Evolutionary conservation across 2,113 vertebrate species (phyloP).

Genomic region (Seriola dumerili): DNA sequence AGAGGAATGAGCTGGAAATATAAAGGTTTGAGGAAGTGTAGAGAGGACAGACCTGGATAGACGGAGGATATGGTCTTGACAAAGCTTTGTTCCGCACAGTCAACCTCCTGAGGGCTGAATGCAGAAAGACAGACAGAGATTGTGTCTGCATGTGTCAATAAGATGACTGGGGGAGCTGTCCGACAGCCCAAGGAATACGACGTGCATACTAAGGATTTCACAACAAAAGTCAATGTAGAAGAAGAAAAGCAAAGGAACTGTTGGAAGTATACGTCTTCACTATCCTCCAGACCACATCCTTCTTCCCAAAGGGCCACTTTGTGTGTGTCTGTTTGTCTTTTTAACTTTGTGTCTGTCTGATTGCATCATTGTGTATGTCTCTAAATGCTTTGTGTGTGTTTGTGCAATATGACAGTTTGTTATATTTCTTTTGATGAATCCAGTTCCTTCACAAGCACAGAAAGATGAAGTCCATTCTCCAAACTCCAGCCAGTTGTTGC

Average conservation of each 20-base stretch:
- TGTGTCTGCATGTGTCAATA: conserved; percentile 43
- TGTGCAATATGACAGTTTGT: neutral
- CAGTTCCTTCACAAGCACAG: neutral
- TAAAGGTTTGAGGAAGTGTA: conserved; percentile 34
- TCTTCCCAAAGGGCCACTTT: conserved; percentile 17
- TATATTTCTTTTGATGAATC: conserved; percentile 7
- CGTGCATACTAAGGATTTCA: conserved; percentile 57
- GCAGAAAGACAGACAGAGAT: conserved; percentile 44
- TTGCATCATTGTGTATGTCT: conserved; percentile 3
- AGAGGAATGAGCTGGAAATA: conserved; percentile 21
- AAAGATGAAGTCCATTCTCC: neutral
- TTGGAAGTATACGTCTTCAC: conserved; percentile 33
- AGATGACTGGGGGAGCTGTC: conserved; percentile 39
- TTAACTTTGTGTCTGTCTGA: conserved; percentile 15
- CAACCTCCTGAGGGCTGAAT: conserved; percentile 63
- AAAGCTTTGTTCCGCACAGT: conserved; percentile 70
- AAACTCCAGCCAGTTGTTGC: too few species aligned
- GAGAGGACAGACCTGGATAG: conserved; percentile 38
- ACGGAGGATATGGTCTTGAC: conserved; percentile 49
- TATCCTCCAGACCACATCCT: conserved; percentile 61
- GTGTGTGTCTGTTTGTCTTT: conserved; percentile 3
- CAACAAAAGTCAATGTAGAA: conserved; percentile 47
- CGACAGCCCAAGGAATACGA: conserved; percentile 49
- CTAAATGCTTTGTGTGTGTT: neutral
- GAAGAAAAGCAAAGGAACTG: conserved; percentile 32